These are phyloP conservation scores for Passer domesticus DNA, from an alignment of 2,113 vertebrate genomes.

Conservation along the genomic window DNA sequence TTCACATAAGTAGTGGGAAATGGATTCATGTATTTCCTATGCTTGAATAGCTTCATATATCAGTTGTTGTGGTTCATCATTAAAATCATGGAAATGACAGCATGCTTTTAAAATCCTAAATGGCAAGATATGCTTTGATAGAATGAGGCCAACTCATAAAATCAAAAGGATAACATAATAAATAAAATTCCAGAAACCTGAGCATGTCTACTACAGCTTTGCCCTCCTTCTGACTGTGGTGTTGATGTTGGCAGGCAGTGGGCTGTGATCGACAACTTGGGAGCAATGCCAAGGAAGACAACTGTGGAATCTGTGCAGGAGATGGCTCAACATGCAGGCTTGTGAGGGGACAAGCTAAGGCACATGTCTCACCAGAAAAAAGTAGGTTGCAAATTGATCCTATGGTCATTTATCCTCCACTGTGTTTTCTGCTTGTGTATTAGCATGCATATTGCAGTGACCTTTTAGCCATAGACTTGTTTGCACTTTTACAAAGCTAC, in stretches of 20 bases:
- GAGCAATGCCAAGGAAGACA: conserved; percentile 87
- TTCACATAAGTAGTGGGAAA: neutral
- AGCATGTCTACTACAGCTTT: conserved; percentile 53
- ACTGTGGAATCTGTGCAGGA: conserved; percentile 89
- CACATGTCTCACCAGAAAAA: conserved; percentile 85
- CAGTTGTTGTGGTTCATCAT: conserved; percentile 9
- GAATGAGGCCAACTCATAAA: conserved; percentile 51
- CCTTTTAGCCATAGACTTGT: conserved; percentile 33
- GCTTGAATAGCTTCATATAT: neutral
- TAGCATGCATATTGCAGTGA: neutral
- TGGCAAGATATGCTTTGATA: conserved; percentile 34
- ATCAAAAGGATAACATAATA: conserved; percentile 50
- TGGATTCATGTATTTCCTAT: neutral
- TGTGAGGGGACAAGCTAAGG: conserved; percentile 87
- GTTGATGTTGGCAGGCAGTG: conserved; percentile 84
- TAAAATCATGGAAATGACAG: conserved; percentile 28
- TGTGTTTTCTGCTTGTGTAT: neutral
- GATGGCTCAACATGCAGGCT: conserved; percentile 88
- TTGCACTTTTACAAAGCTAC: conserved; percentile 44
- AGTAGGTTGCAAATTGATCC: conserved; percentile 74
- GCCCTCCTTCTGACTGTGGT: conserved; percentile 63
- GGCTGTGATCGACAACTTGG: conserved; percentile 91
- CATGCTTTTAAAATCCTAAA: conserved; percentile 1
- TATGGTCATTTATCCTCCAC: neutral
- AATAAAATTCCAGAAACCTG: conserved; percentile 56